These are phyloP conservation scores for Brenthis ino DNA, from an alignment of 2,888 invertebrate species.

Conservation along the genomic window DNA sequence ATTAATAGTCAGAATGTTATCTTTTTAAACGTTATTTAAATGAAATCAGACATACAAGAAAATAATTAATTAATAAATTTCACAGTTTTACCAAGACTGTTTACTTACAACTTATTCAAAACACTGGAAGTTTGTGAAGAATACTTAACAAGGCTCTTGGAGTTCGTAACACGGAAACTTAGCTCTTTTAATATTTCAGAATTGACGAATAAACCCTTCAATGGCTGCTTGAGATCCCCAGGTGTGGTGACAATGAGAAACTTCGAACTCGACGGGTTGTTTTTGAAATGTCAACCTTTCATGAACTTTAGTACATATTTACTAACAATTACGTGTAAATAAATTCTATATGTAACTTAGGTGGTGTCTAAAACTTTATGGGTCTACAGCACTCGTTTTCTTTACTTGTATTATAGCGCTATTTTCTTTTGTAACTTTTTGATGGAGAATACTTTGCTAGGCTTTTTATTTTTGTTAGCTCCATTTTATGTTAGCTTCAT, in stretches of 20 bases:
- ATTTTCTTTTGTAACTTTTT: conserved; percentile 11
- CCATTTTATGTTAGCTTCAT: not conserved
- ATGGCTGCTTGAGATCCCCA: conserved; percentile 74
- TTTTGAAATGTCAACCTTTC: conserved; percentile 5
- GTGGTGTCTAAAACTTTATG: not conserved
- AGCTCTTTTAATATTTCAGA: conserved; percentile 46
- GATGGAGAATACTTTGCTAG: not conserved
- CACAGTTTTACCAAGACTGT: conserved; percentile 24
- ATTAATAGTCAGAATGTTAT: too few relatives aligned
- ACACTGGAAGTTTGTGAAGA: conserved; percentile 36
- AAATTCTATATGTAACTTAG: not conserved
- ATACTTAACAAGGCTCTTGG: conserved; percentile 33
- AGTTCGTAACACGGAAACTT: conserved; percentile 34
- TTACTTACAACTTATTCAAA: conserved; percentile 35
- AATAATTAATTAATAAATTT: conserved; percentile 22
- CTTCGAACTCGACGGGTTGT: conserved; percentile 3
- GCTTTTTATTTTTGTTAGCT: not conserved
- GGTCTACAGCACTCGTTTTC: conserved; percentile 5
- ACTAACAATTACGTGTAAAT: conserved; percentile 12
- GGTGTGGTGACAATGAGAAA: conserved; percentile 50
- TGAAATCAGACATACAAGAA: not conserved
- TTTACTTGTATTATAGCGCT: conserved; percentile 5
- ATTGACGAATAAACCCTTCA: conserved; percentile 62
- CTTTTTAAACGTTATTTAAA: not conserved
- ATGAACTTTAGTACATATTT: conserved; percentile 3